Evolutionary conservation across 1,140 invertebrate species (phyloP).

Genomic region (Papilio dardanus): DNA sequence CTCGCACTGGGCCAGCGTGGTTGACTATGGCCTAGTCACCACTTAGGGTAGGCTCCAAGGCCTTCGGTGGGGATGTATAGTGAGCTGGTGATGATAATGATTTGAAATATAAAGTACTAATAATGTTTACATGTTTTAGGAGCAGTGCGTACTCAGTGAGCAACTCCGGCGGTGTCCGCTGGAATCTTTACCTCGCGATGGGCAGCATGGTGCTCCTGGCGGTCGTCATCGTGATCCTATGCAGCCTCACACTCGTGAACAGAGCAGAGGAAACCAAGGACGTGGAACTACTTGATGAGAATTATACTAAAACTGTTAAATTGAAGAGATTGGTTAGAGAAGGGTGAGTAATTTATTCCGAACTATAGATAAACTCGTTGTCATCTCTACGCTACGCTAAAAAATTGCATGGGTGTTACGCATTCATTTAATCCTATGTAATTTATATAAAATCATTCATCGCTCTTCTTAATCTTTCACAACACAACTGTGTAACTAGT

Average conservation of each 20-base stretch:
- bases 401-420: too few relatives aligned
- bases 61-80: neutral
- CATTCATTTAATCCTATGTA: too few relatives aligned
- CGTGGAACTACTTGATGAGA: neutral
- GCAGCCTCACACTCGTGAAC: neutral
- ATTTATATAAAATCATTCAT: too few relatives aligned
- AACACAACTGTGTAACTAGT: too few relatives aligned
- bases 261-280: neutral
- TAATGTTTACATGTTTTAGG: neutral
- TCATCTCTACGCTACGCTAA: too few relatives aligned
- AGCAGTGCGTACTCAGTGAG: neutral
- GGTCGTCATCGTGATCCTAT: slow-evolving; percentile 7
- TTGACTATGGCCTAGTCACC: too few relatives aligned
- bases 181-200: slow-evolving; percentile 5
- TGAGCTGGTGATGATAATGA: too few relatives aligned
- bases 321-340: slow-evolving; percentile 11
- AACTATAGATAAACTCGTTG: too few relatives aligned
- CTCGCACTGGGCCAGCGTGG: too few relatives aligned
- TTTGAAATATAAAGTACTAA: neutral
- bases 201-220: slow-evolving; percentile 6
- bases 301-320: neutral
- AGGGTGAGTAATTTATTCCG: neutral
- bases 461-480: too few relatives aligned
- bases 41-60: too few relatives aligned
- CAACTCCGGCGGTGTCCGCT: neutral